Percentiles rank a stretch among this genome's conserved stretches.
phyloP scores from a whole-genome alignment of 1,140 invertebrate genomes.

The Thaumatotibia leucotreta region DNA sequence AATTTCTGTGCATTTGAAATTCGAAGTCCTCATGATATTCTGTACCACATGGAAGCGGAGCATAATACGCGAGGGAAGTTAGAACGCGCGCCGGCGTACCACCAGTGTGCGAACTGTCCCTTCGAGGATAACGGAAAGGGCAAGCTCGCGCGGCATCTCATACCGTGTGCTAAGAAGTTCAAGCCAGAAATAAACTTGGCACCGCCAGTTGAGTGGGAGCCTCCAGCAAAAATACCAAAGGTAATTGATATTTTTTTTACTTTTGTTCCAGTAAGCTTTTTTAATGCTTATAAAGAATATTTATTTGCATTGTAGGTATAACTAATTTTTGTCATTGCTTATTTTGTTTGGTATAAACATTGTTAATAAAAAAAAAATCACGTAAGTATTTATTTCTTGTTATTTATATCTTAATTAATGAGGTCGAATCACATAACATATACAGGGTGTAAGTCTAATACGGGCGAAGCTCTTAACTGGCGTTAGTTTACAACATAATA shows the following conservation, averaged over 20 bases:
- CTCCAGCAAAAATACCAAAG: constrained; percentile 93
- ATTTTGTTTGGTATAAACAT: too few species aligned
- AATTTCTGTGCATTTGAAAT: constrained; percentile 92
- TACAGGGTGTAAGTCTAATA: too few species aligned
- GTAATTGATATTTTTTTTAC: too few species aligned
- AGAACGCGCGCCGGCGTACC: constrained; percentile 90
- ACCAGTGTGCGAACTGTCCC: constrained; percentile 95
- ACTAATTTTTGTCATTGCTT: background rate
- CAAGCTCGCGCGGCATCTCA: constrained; percentile 92
- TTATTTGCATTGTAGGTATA: too few species aligned
- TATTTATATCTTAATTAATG: too few species aligned
- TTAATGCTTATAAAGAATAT: too few species aligned
- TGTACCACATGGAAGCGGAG: constrained; percentile 93
- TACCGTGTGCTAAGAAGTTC: constrained; percentile 94
- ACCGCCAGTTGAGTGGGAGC: constrained; percentile 92
- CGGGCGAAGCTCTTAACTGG: too few species aligned
- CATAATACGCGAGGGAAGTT: constrained; percentile 90
- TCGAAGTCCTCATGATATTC: constrained; percentile 89
- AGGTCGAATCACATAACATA: too few species aligned
- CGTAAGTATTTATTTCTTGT: too few species aligned
- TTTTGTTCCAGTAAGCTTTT: too few species aligned
- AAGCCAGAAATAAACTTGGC: constrained; percentile 90
- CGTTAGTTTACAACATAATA: too few species aligned
- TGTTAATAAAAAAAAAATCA: too few species aligned
- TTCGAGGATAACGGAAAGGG: constrained; percentile 97